phyloP scores from a whole-genome alignment of 2,888 invertebrate species.

The Agrilus biguttatus region DNA sequence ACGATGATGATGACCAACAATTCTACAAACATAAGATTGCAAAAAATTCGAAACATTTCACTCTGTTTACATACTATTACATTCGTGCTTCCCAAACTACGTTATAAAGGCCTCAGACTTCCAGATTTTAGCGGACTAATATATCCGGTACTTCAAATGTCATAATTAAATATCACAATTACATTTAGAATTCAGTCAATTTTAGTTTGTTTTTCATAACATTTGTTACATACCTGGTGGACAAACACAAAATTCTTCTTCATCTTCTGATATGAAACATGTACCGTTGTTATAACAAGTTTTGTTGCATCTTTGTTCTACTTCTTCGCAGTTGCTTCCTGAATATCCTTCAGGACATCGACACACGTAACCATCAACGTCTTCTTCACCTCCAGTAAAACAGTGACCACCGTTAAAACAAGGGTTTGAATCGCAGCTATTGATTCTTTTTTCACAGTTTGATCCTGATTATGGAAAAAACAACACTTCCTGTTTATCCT shows the following conservation, averaged over 20 bases:
- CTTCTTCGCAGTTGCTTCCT: conserved; percentile 36
- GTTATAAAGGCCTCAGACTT: too few relatives aligned
- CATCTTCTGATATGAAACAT: conserved; percentile 32
- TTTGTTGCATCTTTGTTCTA: conserved; percentile 23
- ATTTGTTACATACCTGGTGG: conserved; percentile 14
- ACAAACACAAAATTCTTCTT: conserved; percentile 32
- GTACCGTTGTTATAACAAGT: conserved; percentile 36
- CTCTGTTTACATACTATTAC: too few relatives aligned
- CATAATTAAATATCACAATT: too few relatives aligned
- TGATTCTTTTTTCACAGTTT: conserved; percentile 34
- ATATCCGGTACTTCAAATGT: too few relatives aligned
- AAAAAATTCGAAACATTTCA: too few relatives aligned
- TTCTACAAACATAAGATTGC: too few relatives aligned
- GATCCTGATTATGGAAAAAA: conserved; percentile 29
- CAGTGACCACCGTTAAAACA: conserved; percentile 42
- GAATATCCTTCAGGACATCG: conserved; percentile 34
- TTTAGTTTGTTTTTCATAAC: too few relatives aligned
- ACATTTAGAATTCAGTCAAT: too few relatives aligned
- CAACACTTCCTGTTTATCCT: too few relatives aligned
- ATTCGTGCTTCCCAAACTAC: too few relatives aligned
- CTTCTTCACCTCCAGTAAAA: conserved; percentile 13
- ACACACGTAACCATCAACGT: conserved; percentile 27
- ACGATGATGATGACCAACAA: too few relatives aligned
- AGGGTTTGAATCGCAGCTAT: conserved; percentile 36
- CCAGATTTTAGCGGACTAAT: too few relatives aligned